phyloP scores from a whole-genome alignment of 2,113 vertebrate species.

The Cettia cetti region DNA sequence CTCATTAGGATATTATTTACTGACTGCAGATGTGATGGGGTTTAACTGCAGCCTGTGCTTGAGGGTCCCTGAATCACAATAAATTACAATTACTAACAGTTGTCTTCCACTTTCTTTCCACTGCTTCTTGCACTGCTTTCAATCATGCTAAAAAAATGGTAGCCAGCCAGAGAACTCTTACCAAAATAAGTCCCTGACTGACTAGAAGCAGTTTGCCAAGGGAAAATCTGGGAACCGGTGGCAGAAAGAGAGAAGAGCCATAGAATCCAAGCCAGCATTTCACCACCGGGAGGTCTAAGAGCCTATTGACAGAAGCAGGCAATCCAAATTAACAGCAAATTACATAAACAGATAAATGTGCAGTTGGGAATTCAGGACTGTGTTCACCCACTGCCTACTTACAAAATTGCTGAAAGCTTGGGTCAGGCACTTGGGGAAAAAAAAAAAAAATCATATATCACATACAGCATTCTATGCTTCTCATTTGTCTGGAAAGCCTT shows the following conservation, averaged over 20 bases:
- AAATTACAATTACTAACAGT: not conserved
- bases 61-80: not conserved
- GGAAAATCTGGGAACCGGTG: not conserved
- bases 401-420: not conserved
- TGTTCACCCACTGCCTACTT: not conserved
- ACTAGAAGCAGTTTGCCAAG: not conserved
- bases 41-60: not conserved
- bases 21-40: not conserved
- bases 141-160: not conserved
- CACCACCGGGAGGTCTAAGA: not conserved
- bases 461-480: not conserved
- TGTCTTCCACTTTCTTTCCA: not conserved
- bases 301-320: not conserved
- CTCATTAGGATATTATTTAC: slow-evolving; percentile 24
- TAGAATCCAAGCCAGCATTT: not conserved
- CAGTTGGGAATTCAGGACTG: not conserved
- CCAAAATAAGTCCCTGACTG: not conserved
- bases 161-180: not conserved
- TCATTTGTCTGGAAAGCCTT: not conserved
- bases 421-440: not conserved
- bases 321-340: slow-evolving; percentile 5
- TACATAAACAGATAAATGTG: not conserved
- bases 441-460: not conserved
- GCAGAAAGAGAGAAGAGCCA: not conserved
- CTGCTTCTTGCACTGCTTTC: not conserved